Percentiles rank a stretch among this genome's conserved stretches.
phyloP scores from a whole-genome alignment of 2,113 vertebrate species.

The Xiphias gladius region DNA sequence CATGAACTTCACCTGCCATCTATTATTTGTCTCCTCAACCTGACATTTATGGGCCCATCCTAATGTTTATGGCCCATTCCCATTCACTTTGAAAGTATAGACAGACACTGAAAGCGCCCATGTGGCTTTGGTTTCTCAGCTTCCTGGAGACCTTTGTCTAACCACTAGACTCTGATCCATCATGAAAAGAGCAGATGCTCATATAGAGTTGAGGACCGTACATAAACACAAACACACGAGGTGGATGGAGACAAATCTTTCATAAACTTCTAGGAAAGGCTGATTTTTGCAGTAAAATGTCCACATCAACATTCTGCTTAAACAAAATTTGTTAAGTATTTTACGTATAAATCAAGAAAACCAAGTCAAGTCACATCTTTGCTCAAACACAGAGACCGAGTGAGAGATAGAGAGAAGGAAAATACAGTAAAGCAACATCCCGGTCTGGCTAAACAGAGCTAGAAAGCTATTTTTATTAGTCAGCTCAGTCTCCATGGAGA shows the following conservation, averaged over 20 bases:
- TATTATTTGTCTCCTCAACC: conserved; percentile 51
- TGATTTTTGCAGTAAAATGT: conserved; percentile 15
- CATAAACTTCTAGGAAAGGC: conserved; percentile 1
- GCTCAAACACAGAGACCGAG: conserved; percentile 6
- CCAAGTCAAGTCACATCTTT: neutral
- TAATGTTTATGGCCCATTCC: conserved; percentile 59
- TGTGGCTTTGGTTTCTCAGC: conserved; percentile 69
- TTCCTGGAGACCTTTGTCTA: conserved; percentile 53
- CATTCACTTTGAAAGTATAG: conserved; percentile 55
- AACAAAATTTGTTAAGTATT: conserved; percentile 1
- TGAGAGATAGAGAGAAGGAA: conserved; percentile 43
- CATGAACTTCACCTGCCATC: conserved; percentile 59
- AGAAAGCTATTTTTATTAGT: conserved; percentile 83
- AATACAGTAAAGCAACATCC: conserved; percentile 54
- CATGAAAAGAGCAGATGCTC: conserved; percentile 19
- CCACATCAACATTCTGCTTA: conserved; percentile 8
- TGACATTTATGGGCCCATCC: conserved; percentile 70
- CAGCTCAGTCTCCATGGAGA: conserved; percentile 82
- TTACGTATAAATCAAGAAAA: neutral
- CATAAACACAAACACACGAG: conserved; percentile 22
- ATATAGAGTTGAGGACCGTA: neutral
- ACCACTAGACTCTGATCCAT: conserved; percentile 23
- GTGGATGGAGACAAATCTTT: conserved; percentile 24
- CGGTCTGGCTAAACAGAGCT: conserved; percentile 68
- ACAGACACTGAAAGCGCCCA: conserved; percentile 55